phyloP scores from a whole-genome alignment of 2,113 vertebrate species.

The Morphnarchus princeps region DNA sequence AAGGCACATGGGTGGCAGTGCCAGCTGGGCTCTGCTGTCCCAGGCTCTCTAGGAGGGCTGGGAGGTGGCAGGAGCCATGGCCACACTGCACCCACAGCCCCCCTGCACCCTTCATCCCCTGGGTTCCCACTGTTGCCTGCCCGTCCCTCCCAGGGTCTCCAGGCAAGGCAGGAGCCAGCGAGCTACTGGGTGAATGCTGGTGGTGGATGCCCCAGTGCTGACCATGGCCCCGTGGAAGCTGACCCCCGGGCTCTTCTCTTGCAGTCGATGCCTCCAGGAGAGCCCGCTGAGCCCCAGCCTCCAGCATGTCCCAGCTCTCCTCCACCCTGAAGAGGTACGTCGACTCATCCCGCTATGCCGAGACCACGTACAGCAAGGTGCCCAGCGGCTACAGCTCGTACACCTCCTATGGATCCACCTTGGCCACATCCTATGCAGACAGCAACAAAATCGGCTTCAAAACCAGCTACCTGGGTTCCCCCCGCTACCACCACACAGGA shows the following conservation, averaged over 20 bases:
- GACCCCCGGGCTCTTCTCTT: slow-evolving; percentile 38
- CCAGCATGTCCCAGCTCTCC: slow-evolving; percentile 93
- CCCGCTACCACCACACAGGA: slow-evolving; percentile 64
- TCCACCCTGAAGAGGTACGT: slow-evolving; percentile 90
- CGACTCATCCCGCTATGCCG: slow-evolving; percentile 76
- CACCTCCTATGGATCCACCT: slow-evolving; percentile 78
- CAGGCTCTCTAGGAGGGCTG: background rate
- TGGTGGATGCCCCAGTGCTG: background rate
- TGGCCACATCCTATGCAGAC: slow-evolving; percentile 78
- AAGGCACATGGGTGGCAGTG: background rate
- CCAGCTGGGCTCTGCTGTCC: background rate
- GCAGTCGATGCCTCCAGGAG: slow-evolving; percentile 87
- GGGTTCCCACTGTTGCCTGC: background rate
- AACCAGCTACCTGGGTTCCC: slow-evolving; percentile 77
- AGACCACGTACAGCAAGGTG: slow-evolving; percentile 75
- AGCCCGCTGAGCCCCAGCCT: slow-evolving; percentile 64
- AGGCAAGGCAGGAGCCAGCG: accelerated
- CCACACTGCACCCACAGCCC: background rate
- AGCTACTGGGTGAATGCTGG: background rate
- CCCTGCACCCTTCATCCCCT: background rate
- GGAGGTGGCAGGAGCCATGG: background rate
- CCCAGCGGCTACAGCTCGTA: slow-evolving; percentile 83
- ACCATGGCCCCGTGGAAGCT: accelerated
- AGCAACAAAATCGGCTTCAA: slow-evolving; percentile 81
- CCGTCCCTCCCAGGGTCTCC: background rate